Conservation (phyloP, 2,888 invertebrate species). For the Trachelus troglodyta region DNA sequence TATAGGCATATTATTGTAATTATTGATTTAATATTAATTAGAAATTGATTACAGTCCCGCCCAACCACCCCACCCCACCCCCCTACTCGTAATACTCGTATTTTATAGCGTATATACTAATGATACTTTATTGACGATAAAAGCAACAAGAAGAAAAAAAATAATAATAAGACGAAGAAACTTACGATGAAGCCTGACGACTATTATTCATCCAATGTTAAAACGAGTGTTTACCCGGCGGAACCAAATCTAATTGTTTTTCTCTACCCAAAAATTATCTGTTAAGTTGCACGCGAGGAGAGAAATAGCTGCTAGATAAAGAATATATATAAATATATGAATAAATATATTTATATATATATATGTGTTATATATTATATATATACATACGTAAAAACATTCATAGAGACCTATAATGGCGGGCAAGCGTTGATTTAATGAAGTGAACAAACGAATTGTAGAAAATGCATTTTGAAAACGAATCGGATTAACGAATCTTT, state of each 20-base stretch:
- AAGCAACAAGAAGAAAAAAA: constrained; percentile 14
- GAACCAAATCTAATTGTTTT: constrained; percentile 8
- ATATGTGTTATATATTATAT: background rate
- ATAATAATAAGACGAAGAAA: constrained; percentile 22
- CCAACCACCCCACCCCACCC: too few species aligned
- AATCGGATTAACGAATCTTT: background rate
- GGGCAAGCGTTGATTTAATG: background rate
- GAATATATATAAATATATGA: background rate
- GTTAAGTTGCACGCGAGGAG: constrained; percentile 3
- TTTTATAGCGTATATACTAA: constrained; percentile 44
- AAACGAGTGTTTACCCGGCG: constrained; percentile 29
- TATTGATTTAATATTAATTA: constrained; percentile 45
- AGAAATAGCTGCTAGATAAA: background rate
- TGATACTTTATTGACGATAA: constrained; percentile 25
- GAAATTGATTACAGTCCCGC: constrained; percentile 35
- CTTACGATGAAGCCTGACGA: background rate
- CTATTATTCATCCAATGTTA: constrained; percentile 28
- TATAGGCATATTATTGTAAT: constrained; percentile 49
- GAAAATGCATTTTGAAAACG: background rate
- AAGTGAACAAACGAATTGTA: background rate
- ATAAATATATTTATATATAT: background rate
- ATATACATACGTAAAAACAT: background rate
- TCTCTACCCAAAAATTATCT: constrained; percentile 5
- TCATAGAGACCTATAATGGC: background rate
- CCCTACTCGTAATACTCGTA: constrained; percentile 49